These are phyloP conservation scores for Zoanthus solanderi DNA, from an alignment of 92 coral and sea anemone species.

Conservation along the genomic window DNA sequence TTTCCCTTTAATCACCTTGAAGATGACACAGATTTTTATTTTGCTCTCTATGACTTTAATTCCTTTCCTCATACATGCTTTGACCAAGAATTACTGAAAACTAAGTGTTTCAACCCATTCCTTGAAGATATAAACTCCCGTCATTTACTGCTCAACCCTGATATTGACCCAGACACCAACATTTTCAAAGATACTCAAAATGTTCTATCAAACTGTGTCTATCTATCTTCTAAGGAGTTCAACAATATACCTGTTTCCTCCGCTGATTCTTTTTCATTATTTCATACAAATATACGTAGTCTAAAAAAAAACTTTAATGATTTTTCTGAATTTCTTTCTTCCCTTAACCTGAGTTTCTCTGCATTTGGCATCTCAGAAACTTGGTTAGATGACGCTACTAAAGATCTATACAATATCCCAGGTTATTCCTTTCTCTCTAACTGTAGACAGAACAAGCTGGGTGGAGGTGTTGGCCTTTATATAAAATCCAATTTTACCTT, in stretches of 20 bases:
- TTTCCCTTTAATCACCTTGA: constrained; percentile 50
- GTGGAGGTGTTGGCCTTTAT: constrained; percentile 38
- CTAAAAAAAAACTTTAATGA: constrained; percentile 53
- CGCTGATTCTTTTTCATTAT: constrained; percentile 41
- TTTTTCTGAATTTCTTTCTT: constrained; percentile 55
- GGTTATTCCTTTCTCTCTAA: constrained; percentile 35
- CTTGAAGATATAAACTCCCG: constrained; percentile 38
- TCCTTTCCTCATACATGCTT: neutral
- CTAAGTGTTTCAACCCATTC: constrained; percentile 15
- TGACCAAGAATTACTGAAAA: constrained; percentile 19
- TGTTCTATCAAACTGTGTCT: constrained; percentile 47
- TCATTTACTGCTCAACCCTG: constrained; percentile 37
- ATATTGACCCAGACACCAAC: constrained; percentile 60
- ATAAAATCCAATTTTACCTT: constrained; percentile 32
- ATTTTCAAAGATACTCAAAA: constrained; percentile 42
- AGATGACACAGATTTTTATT: constrained; percentile 44
- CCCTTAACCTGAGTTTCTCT: constrained; percentile 55
- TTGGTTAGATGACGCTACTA: constrained; percentile 48
- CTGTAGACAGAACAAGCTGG: constrained; percentile 12
- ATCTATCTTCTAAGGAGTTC: constrained; percentile 54
- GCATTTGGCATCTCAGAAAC: constrained; percentile 59
- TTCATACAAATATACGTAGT: constrained; percentile 58
- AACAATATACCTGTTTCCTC: constrained; percentile 44
- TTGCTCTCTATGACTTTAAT: constrained; percentile 31
- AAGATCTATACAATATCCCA: constrained; percentile 42